Evolutionary conservation across 2,888 invertebrate species (phyloP), one percentile per base, ranked within the genome.

Genomic region (Nomada fabriciana): DNA sequence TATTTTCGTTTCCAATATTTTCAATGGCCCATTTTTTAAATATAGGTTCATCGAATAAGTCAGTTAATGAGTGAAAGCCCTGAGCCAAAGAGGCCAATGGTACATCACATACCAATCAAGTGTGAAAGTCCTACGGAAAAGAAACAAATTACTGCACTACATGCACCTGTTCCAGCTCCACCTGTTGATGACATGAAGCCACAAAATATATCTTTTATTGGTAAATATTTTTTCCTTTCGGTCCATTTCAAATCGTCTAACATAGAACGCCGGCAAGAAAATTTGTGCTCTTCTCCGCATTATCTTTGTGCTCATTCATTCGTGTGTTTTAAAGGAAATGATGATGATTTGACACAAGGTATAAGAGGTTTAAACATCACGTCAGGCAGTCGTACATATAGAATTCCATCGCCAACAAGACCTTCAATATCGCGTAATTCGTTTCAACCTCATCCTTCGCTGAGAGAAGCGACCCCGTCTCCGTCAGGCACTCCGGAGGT

Each of bases 141-240:
- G 85, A 89, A 93, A 65, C 91, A 90, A 82, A 86, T 76, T 59
- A 90, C 88, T 84, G 88, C 94, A 80, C 86, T 94, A 63, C 96
- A 96, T 83, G 95, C 95, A 13, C 95, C 96, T 1, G 95, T 96
- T 64, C 96, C 96, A 60, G 95, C 96, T 18, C 96, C 96, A 43
- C 96, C 96, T 73, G 96, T 96, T 29, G 98, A 97, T 92, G 98
- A 98, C 92, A 98, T 98, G 98, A 98, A 98, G 90, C 98, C 98
- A 0, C 98, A 98, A 93, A 98, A 97, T 94, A 98, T 98, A 91
- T 98, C 98, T 74, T 98, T 98, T 92, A 98, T 98, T 88, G 98
- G 98, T 91, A 96, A 96, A 93, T 71, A 36, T 36, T 36, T 36
- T 36, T 7, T 5, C 36, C 36, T 7, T 36, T 36, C 36, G 13